Percentiles rank a stretch among this genome's conserved stretches.
Evolutionary conservation across 2,797 vertebrate species (phyloP).

Genomic region (Alcedo atthis): DNA sequence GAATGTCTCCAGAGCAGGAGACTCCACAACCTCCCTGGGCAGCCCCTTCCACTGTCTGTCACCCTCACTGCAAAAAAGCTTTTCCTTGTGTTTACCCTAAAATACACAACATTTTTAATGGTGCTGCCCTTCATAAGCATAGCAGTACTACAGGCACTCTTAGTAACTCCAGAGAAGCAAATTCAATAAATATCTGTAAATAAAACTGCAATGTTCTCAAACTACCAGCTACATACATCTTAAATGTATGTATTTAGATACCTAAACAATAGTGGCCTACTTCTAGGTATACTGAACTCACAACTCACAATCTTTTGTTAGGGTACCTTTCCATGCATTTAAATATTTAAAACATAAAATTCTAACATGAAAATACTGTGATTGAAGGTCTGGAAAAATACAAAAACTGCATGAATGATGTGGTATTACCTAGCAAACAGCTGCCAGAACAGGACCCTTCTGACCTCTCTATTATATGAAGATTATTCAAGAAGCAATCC

Average conservation of each 20-base stretch:
- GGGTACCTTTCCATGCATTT: background rate
- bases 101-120: background rate
- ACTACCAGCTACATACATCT: background rate
- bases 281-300: background rate
- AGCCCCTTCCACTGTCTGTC: too few relatives aligned
- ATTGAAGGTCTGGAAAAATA: background rate
- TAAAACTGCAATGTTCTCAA: background rate
- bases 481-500: background rate
- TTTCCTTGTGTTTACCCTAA: too few relatives aligned
- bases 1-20: too few relatives aligned
- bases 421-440: background rate
- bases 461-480: accelerated
- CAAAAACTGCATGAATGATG: background rate
- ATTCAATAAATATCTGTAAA: background rate
- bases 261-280: background rate
- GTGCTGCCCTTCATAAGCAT: background rate
- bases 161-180: background rate
- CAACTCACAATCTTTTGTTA: background rate
- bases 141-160: background rate
- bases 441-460: background rate
- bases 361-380: background rate
- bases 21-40: too few relatives aligned
- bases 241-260: background rate
- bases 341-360: background rate
- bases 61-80: too few relatives aligned